A percentile compares a stretch with the other conserved stretches of the same genome.
Conservation (phyloP, 2,113 vertebrate species). For the Datnioides undecimradiatus region DNA sequence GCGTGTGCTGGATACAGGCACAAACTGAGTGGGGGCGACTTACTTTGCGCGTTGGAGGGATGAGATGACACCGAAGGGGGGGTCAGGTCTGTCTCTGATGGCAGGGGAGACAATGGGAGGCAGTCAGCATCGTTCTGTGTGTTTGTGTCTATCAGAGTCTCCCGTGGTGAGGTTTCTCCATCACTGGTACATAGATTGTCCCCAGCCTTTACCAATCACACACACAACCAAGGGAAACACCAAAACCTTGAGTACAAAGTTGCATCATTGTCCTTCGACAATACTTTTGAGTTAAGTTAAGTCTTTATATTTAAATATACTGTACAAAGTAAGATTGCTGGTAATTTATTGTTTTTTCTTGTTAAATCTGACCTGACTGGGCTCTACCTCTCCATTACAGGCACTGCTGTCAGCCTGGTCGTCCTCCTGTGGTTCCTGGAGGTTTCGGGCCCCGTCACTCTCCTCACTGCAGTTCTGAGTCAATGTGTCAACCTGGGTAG, state of each 20-base stretch:
- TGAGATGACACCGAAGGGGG: constrained; percentile 47
- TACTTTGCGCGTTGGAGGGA: constrained; percentile 57
- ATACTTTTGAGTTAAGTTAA: not conserved
- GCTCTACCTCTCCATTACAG: constrained; percentile 33
- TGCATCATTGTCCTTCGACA: too few relatives aligned
- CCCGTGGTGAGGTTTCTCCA: constrained; percentile 35
- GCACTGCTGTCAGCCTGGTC: not conserved
- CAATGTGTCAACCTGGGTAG: constrained; percentile 35
- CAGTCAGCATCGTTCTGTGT: constrained; percentile 37
- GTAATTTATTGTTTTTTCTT: not conserved
- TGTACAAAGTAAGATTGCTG: not conserved
- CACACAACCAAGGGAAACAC: constrained; percentile 16
- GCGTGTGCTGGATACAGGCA: not conserved
- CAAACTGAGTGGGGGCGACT: constrained; percentile 1
- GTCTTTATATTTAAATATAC: not conserved
- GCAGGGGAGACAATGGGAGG: constrained; percentile 45
- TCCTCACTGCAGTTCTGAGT: constrained; percentile 22
- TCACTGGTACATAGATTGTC: constrained; percentile 33
- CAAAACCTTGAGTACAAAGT: not conserved
- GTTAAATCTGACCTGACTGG: constrained; percentile 38
- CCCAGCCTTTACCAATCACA: constrained; percentile 32
- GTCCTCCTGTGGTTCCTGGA: constrained; percentile 18
- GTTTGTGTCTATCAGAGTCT: constrained; percentile 34
- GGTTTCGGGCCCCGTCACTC: not conserved
- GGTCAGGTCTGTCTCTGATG: constrained; percentile 45